Base-by-base conservation (phyloP, 2,888 invertebrate species). In the Maniola hyperantus region DNA sequence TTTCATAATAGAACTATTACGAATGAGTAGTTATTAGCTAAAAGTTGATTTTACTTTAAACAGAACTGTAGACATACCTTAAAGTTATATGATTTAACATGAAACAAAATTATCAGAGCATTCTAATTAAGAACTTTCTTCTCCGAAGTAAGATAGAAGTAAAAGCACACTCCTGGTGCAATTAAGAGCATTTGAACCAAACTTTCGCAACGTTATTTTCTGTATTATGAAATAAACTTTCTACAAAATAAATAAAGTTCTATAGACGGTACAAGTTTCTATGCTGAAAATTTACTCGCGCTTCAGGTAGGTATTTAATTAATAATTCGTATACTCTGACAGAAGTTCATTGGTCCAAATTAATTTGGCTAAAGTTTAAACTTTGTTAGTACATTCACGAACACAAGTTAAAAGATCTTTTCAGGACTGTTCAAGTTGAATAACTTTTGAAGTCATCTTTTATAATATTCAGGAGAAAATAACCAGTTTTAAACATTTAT, bases 91-190 rank as follows among this genome's bases (percentile, higher is more conserved):
- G n/a, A n/a, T n/a, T n/a, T 26, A 53, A 61, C 33, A n/a, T 50
- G 50, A 51, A 61, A 36, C 51, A 26, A 50, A 51, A 39, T 61
- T 61, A 61, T 51, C 61, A 61, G 39, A 61, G 61, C 61, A 42
- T 62, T 53, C 62, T 62, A 62, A 62, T 62, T 62, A 62, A 42
- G 62, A 62, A 62, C 60, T 60, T 60, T 60, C 60, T 42, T 62
- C 62, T 42, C 26, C 42, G 62, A 53, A 62, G 46, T 63, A 54
- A 44, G 54, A 54, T 34, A 63, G 46, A 63, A 42, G 55, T 46
- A 55, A 46, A 63, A 63, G 54, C 54, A 55, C 34, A 55, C 63
- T 55, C 54, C 26, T n/a, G 34, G 44, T 63, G 54, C 63, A 54
- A 63, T 63, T 55, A 63, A 54, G 54, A 54, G 54, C 63, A 63